Conservation (phyloP, 2,113 vertebrate species). For the Sterna hirundo region DNA sequence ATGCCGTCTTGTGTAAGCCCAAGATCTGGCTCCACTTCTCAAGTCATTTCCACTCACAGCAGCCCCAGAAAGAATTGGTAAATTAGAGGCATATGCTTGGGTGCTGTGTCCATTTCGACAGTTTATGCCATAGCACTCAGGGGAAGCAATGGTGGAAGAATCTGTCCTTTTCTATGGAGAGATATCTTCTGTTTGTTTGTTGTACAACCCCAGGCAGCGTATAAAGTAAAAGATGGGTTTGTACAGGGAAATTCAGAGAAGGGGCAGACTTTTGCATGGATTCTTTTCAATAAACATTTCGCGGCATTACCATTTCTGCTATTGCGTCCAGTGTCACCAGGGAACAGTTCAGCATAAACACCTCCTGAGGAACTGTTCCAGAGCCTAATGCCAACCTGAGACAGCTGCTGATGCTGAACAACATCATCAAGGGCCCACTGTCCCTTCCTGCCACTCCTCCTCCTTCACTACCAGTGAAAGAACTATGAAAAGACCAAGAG, state of each 20-base stretch:
- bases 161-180: not conserved
- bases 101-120: not conserved
- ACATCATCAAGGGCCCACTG: slow-evolving; percentile 78
- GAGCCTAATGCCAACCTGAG: slow-evolving; percentile 81
- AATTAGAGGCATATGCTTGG: slow-evolving; percentile 11
- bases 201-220: not conserved
- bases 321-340: slow-evolving; percentile 55
- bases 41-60: not conserved
- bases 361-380: slow-evolving; percentile 71
- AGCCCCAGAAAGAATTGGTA: slow-evolving; percentile 23
- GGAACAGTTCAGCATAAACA: slow-evolving; percentile 57
- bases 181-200: not conserved
- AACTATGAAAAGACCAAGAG: slow-evolving; percentile 82
- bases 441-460: slow-evolving; percentile 81
- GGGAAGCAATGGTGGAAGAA: not conserved
- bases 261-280: not conserved
- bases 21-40: not conserved
- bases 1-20: not conserved
- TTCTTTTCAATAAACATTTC: slow-evolving; percentile 26
- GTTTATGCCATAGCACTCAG: not conserved
- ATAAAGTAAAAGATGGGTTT: not conserved
- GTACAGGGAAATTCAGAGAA: not conserved
- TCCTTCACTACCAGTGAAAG: slow-evolving; percentile 74
- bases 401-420: slow-evolving; percentile 80
- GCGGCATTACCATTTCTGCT: slow-evolving; percentile 15